Evolutionary conservation across 2,888 invertebrate genomes (phyloP).

Genomic region (Pachycephus smyrnensis): DNA sequence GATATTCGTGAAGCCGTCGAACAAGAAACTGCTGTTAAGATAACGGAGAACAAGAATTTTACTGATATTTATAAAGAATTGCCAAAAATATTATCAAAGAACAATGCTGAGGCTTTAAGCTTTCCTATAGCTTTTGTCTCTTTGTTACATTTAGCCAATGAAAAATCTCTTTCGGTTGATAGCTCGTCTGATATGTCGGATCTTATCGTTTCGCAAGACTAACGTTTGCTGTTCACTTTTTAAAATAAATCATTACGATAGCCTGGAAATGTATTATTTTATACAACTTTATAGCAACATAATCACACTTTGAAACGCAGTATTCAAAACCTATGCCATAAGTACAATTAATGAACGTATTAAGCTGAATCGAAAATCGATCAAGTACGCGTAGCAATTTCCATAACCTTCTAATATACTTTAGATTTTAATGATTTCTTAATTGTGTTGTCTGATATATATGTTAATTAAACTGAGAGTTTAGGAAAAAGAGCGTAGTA

Average conservation of each 20-base stretch:
- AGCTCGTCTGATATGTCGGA: constrained; percentile 42
- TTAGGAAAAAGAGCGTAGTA: neutral
- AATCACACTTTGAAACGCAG: neutral
- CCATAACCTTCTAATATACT: neutral
- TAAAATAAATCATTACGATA: neutral
- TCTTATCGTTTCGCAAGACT: constrained; percentile 35
- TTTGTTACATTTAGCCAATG: constrained; percentile 86
- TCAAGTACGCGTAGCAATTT: neutral
- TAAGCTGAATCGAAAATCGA: neutral
- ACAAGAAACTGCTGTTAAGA: constrained; percentile 17
- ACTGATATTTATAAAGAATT: constrained; percentile 71
- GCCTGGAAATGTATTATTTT: neutral
- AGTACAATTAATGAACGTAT: neutral
- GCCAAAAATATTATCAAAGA: constrained; percentile 71
- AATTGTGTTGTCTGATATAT: neutral
- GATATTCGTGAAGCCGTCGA: neutral
- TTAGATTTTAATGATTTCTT: neutral
- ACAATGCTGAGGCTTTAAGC: constrained; percentile 80
- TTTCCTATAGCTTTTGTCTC: constrained; percentile 84
- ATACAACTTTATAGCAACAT: neutral
- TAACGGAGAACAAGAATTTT: constrained; percentile 60
- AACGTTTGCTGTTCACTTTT: neutral
- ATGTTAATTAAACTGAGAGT: neutral
- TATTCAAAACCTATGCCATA: neutral
- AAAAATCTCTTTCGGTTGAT: constrained; percentile 72